A percentile compares a stretch with the other conserved stretches of the same genome.
Conservation (phyloP, 2,113 vertebrate species). For the Nannobrachium achirus region DNA sequence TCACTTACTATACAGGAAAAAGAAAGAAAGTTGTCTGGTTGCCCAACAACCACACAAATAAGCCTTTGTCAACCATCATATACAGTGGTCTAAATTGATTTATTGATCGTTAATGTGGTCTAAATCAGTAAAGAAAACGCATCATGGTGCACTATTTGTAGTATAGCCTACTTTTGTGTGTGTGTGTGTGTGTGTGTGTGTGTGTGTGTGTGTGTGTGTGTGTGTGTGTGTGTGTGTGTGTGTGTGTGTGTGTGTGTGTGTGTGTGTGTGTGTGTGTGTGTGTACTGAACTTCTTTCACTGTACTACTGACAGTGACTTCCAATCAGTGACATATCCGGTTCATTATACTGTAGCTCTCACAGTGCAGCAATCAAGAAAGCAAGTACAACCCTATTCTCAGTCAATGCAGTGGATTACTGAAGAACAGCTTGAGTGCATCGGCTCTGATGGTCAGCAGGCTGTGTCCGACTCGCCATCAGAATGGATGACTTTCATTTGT, state of each 20-base stretch:
- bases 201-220: no score
- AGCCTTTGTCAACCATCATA: no score
- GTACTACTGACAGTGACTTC: no score
- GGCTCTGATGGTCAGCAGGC: neutral
- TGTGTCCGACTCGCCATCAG: neutral
- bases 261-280: neutral
- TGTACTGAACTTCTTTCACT: neutral
- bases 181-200: no score
- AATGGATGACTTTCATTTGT: conserved; percentile 28
- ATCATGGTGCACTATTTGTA: no score
- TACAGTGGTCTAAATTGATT: no score
- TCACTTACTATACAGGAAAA: no score
- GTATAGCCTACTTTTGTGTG: no score
- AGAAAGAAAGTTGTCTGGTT: no score
- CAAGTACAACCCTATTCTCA: neutral
- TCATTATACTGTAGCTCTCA: neutral
- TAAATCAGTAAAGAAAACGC: no score
- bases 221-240: neutral
- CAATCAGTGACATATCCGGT: neutral
- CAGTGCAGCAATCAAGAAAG: neutral
- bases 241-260: neutral
- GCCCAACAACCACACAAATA: no score
- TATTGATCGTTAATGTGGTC: no score
- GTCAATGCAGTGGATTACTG: neutral
- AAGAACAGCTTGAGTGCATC: neutral